Evolutionary conservation across 2,797 vertebrate genomes (phyloP), one percentile per base, ranked within the genome.

Genomic region (Etheostoma perlongum): DNA sequence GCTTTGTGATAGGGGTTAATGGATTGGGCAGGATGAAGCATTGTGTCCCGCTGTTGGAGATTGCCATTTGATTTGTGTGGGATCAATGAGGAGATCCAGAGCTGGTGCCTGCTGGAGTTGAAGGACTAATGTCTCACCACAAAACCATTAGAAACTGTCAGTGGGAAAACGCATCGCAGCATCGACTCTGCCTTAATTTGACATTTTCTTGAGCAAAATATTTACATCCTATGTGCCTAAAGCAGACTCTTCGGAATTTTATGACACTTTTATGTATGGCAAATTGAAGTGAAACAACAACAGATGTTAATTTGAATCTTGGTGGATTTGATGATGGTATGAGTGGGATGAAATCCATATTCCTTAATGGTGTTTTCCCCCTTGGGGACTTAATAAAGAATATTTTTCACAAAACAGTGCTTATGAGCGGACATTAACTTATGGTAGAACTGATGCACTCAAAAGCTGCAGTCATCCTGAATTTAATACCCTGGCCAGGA

Each of bases 11-110:
- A 82, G 78, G 82, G 89, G 90, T 90, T 92, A 90, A 91, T 92
- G 86, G 87, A 91, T 90, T 52, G 76, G 85, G 80, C 89, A 86
- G 88, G 91, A 92, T 92, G 90, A 92, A 88, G 90, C 86, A 83
- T 87, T 72, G 75, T 85, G 88, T 89, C 87, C 81, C 58, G 76
- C 78, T 76, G 87, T 84, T 78, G 36, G 80, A 82, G 84, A 55
- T 36, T 55, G 67, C 81, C 91, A 92, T 94, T 91, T 90, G 90
- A 92, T 92, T 87, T 83, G 84, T 77, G 74, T 33, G 76, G 76
- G 89, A 94, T 94, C 91, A 89, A 88, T 90, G 89, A 83, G 82
- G 68, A 83, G 81, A 91, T 90, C 67, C 72, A 60, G 75, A 57
- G 74, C 49, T 53, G 77, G 67, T 72, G 84, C 78, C 85, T 73